These are phyloP conservation scores for Zaprionus ghesquierei DNA, from an alignment of 1,140 invertebrate species.

Conservation along the genomic window DNA sequence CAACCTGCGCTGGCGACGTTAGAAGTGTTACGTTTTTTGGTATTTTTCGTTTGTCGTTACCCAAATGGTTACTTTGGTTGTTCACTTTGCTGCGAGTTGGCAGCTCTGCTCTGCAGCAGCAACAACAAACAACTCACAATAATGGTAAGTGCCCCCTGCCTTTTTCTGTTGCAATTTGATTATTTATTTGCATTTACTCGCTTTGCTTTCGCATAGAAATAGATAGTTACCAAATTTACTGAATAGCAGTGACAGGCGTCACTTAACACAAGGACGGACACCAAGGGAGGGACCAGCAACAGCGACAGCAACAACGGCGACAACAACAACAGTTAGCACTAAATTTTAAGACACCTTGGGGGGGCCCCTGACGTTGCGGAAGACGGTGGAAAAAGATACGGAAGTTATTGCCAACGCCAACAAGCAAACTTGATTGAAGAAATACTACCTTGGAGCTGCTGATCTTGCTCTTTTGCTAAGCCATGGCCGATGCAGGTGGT, in stretches of 20 bases:
- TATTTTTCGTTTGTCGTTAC: conserved; percentile 3
- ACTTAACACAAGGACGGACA: conserved; percentile 8
- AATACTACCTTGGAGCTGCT: conserved; percentile 20
- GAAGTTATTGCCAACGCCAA: conserved; percentile 15
- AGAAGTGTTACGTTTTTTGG: background rate
- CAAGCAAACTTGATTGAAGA: conserved; percentile 35
- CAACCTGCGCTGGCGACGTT: background rate
- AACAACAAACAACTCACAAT: conserved; percentile 37
- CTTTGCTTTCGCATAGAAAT: conserved; percentile 8
- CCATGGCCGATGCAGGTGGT: conserved; percentile 34
- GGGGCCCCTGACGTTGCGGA: conserved; percentile 20
- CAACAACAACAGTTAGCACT: conserved; percentile 7
- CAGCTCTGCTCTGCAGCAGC: conserved; percentile 9
- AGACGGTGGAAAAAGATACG: conserved; percentile 22
- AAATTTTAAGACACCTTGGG: conserved; percentile 20
- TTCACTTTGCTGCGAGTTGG: conserved; percentile 2
- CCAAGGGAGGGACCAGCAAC: background rate
- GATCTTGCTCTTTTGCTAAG: conserved; percentile 10
- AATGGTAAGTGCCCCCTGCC: conserved; percentile 32
- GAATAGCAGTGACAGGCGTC: conserved; percentile 18
- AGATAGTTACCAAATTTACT: background rate
- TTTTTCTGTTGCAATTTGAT: conserved; percentile 16
- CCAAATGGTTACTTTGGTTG: background rate
- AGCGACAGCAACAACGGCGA: background rate
- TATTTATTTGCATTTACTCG: conserved; percentile 4